Conservation (phyloP, 2,113 vertebrate genomes). For the Psammodynastes pulverulentus region DNA sequence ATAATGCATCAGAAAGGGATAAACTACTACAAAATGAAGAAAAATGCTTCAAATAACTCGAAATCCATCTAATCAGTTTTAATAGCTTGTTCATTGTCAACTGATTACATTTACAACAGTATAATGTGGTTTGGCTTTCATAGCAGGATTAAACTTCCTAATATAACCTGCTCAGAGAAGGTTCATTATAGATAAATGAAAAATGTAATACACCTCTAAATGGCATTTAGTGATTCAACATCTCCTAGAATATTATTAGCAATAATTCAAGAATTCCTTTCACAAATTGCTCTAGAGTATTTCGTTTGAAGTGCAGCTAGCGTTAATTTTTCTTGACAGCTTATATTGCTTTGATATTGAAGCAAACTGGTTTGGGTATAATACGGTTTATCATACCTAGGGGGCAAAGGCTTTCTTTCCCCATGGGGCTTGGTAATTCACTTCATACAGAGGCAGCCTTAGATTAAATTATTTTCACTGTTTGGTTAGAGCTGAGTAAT, state of each 20-base stretch:
- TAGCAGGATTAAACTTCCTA: neutral
- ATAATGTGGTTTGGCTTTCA: neutral
- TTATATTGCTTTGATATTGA: slow-evolving; percentile 15
- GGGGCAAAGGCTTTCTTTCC: neutral
- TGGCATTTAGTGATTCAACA: neutral
- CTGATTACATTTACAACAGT: neutral
- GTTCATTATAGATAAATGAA: neutral
- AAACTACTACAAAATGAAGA: neutral
- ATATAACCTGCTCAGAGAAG: neutral
- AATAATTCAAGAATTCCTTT: neutral
- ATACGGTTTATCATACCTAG: slow-evolving; percentile 17
- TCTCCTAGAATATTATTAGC: neutral
- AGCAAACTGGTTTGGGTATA: slow-evolving; percentile 28
- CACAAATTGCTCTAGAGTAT: neutral
- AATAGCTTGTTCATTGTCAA: neutral
- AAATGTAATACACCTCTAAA: neutral
- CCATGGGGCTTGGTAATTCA: neutral
- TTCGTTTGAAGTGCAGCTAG: neutral
- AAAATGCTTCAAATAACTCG: neutral
- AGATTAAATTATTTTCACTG: neutral
- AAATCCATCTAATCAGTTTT: neutral
- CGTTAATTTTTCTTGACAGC: slow-evolving; percentile 3
- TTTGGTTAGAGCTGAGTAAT: neutral
- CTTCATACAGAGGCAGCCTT: neutral
- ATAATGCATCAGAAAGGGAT: neutral